These are phyloP conservation scores for Merodon equestris DNA, from an alignment of 2,888 invertebrate genomes.

Conservation along the genomic window DNA sequence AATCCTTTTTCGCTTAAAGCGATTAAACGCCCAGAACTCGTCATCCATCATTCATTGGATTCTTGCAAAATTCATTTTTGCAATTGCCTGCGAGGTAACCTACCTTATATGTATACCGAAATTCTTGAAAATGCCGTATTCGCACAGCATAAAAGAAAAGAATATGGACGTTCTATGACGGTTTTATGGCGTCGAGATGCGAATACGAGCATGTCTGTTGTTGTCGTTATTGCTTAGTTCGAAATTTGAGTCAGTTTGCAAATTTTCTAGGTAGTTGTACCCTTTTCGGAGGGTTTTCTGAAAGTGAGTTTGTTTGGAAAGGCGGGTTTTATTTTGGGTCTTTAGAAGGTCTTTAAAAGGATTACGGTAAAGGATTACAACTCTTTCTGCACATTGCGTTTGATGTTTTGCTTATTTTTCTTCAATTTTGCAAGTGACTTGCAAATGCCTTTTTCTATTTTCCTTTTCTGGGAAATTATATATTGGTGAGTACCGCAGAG, in stretches of 20 bases:
- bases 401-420: conserved; percentile 34
- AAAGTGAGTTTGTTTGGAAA: conserved; percentile 68
- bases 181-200: conserved; percentile 59
- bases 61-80: conserved; percentile 15
- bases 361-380: conserved; percentile 78
- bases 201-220: too few relatives aligned
- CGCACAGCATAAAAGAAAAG: conserved; percentile 9
- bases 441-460: conserved; percentile 33
- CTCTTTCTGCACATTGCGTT: conserved; percentile 67
- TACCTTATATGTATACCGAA: neutral
- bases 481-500: conserved; percentile 2
- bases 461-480: too few relatives aligned
- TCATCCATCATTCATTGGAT: conserved; percentile 1
- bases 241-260: conserved; percentile 35
- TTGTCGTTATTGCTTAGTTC: neutral
- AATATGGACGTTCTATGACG: conserved; percentile 15
- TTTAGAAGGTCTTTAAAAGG: conserved; percentile 78
- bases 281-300: conserved; percentile 13
- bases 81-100: neutral
- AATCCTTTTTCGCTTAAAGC: conserved; percentile 75
- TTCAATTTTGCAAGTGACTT: conserved; percentile 22
- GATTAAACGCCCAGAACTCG: conserved; percentile 67
- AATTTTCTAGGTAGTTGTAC: conserved; percentile 36
- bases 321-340: conserved; percentile 78
- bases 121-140: conserved; percentile 18